Evolutionary conservation across 2,888 invertebrate species (phyloP).

Genomic region (Baronia brevicornis): DNA sequence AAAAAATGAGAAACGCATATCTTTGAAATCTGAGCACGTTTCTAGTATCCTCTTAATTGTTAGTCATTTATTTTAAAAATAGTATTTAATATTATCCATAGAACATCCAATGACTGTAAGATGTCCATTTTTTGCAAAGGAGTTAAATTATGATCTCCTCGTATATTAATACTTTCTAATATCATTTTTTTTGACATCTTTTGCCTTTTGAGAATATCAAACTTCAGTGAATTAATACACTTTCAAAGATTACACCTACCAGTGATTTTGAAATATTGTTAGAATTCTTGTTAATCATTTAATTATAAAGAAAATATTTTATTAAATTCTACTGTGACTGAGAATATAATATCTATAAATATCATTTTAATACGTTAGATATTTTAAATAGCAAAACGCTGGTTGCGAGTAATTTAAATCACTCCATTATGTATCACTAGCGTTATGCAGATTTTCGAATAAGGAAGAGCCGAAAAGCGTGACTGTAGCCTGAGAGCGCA

Average conservation of each 20-base stretch:
- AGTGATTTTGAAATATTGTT: too few relatives aligned
- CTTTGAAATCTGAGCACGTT: constrained; percentile 54
- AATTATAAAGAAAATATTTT: too few relatives aligned
- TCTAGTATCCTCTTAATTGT: constrained; percentile 22
- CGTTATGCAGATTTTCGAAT: constrained; percentile 48
- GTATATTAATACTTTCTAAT: too few relatives aligned
- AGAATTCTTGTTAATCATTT: too few relatives aligned
- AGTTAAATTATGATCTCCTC: constrained; percentile 10
- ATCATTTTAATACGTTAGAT: background rate
- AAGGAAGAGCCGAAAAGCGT: constrained; percentile 52
- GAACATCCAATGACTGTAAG: too few relatives aligned
- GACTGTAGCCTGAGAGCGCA: constrained; percentile 51
- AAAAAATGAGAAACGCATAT: constrained; percentile 27
- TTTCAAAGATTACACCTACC: too few relatives aligned
- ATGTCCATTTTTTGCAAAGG: constrained; percentile 11
- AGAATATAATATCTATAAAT: background rate
- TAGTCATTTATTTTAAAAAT: constrained; percentile 12
- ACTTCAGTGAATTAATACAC: too few relatives aligned
- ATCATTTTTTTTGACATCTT: too few relatives aligned
- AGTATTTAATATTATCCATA: too few relatives aligned
- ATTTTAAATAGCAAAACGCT: background rate
- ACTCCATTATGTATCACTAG: constrained; percentile 42
- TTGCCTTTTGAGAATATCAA: too few relatives aligned
- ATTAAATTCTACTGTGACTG: too few relatives aligned
- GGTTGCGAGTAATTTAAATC: constrained; percentile 25